Evolutionary conservation across 2,113 vertebrate species (phyloP).

Genomic region (Labrus mixtus): DNA sequence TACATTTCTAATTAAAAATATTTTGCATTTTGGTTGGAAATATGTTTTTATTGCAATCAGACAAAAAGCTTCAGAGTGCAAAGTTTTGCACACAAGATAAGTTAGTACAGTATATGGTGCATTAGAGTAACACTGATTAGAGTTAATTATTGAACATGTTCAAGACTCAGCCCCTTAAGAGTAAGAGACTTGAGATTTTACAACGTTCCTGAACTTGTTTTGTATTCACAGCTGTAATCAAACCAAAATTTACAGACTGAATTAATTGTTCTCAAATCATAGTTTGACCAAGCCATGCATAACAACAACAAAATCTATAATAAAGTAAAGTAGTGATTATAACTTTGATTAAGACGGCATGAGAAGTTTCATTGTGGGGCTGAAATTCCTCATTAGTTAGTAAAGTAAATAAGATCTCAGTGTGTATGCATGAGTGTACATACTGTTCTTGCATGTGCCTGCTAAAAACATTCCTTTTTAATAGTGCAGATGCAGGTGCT

Average conservation of each 20-base stretch:
- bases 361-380: background rate
- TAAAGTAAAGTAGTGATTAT: no score
- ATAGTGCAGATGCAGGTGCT: conserved; percentile 34
- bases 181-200: background rate
- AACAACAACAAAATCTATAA: background rate
- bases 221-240: background rate
- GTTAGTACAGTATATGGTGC: background rate
- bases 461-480: background rate
- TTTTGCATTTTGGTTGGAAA: background rate
- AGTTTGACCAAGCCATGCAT: background rate
- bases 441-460: background rate
- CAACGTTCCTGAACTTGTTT: background rate
- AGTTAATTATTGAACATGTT: background rate
- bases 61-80: no score
- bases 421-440: background rate
- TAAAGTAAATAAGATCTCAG: background rate
- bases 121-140: background rate
- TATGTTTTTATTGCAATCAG: background rate
- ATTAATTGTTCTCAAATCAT: background rate
- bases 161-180: background rate
- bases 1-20: conserved; percentile 9
- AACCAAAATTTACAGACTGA: no score
- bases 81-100: no score
- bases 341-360: background rate
- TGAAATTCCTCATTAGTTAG: conserved; percentile 4